Evolutionary conservation across 2,113 vertebrate genomes (phyloP), one percentile per base, ranked within the genome.

Genomic region (Solea senegalensis): DNA sequence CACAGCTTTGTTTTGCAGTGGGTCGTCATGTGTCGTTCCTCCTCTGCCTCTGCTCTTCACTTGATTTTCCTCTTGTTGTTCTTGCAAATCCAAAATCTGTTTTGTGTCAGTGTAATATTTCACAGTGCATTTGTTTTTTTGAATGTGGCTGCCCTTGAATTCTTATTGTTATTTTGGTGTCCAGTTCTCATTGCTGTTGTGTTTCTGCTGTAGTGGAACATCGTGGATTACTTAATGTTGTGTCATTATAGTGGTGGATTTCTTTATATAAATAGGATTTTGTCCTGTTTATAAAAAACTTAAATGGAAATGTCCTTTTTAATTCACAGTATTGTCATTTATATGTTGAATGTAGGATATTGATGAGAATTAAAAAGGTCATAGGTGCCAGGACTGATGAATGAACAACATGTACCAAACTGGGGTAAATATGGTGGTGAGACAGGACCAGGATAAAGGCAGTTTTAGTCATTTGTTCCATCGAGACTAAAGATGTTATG

Each of bases 1-100:
- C 77, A 51, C 55, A 46, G 7, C 78, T 81, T 82, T 87, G 81
- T 83, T 77, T 71, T 82, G 73, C 57, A 70, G 53, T 39, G 62
- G 40, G 41, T 56, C 7, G 16, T 26, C 9, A 52, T 55, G 12
- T 16, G 49, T 61, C 16, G 3, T 43, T 53, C 28, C 34, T 41
- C 39, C 45, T 21, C 57, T 49, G 15, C 55, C 41, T 53, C 60
- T 58, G n/a, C 55, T 67, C 16, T 40, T 58, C 41, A 26, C 43
- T 63, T 16, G 16, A 27, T 50, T 58, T 43, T 49, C 16, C 12
- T n/a, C 44, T 46, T 48, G 34, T 44, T 48, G 2, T 51, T 34
- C 12, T 21, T 9, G 41, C 49, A 56, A 59, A 9, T 48, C 45
- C 9, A 51, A 69, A 41, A 4, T 59, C 16, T 39, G n/a, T 49